Percentiles rank a stretch among this genome's conserved stretches.
phyloP scores from a whole-genome alignment of 2,888 invertebrate genomes.

The Folsomia manolachei region DNA sequence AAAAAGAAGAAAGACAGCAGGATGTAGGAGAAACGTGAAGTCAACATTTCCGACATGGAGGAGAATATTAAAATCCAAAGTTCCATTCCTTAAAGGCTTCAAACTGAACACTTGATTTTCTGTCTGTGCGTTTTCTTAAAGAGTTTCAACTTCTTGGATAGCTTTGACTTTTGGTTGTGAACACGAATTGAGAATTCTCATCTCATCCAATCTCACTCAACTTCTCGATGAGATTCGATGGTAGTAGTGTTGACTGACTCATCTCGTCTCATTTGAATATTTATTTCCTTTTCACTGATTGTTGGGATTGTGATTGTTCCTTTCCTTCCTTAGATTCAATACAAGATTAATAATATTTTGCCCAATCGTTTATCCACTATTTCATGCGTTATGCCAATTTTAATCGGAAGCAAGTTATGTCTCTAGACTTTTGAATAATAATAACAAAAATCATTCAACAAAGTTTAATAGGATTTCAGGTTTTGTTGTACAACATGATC shows the following conservation, averaged over 20 bases:
- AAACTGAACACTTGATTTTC: neutral
- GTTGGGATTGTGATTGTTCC: neutral
- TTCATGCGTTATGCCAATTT: too few relatives aligned
- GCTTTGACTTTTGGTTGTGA: neutral
- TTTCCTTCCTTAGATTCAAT: neutral
- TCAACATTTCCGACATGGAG: constrained; percentile 8
- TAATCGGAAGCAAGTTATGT: too few relatives aligned
- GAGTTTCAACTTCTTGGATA: neutral
- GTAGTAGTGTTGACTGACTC: neutral
- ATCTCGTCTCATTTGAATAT: constrained; percentile 8
- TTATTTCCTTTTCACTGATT: neutral
- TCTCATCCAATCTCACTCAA: too few relatives aligned
- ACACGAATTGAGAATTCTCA: constrained; percentile 5
- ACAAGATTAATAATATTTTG: too few relatives aligned
- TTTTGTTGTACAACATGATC: too few relatives aligned
- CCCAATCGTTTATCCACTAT: too few relatives aligned
- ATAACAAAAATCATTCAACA: too few relatives aligned
- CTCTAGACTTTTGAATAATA: too few relatives aligned
- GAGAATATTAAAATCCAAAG: constrained; percentile 9
- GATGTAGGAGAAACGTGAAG: neutral
- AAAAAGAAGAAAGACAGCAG: neutral
- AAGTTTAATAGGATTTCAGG: too few relatives aligned
- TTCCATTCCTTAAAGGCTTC: neutral
- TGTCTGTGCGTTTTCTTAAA: neutral
- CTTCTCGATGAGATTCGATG: too few relatives aligned